A percentile compares a stretch with the other conserved stretches of the same genome.
Conservation (phyloP, 2,797 vertebrate species). For the Notoglanidium macrostoma region DNA sequence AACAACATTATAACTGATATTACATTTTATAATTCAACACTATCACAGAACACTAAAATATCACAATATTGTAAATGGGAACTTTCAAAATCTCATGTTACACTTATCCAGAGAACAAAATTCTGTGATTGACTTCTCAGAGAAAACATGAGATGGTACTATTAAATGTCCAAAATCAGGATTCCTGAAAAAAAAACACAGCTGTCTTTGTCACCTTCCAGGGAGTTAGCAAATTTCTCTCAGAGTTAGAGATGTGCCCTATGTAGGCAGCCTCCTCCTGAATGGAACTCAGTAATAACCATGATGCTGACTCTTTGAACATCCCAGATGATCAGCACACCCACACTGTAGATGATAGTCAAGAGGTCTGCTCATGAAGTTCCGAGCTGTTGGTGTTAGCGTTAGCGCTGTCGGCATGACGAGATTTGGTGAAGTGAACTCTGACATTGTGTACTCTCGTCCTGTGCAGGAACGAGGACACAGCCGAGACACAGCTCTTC, state of each 20-base stretch:
- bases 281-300: not conserved
- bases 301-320: not conserved
- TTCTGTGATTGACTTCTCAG: not conserved
- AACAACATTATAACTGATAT: not conserved
- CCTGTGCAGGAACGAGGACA: conserved; percentile 69
- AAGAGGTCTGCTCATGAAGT: not conserved
- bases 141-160: not conserved
- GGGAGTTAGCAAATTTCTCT: too few species aligned
- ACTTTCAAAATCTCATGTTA: not conserved
- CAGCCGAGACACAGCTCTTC: conserved; percentile 78
- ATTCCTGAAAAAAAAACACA: not conserved
- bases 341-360: not conserved
- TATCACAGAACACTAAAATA: not conserved
- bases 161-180: not conserved
- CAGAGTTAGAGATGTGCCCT: not conserved
- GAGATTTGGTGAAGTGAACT: conserved; percentile 57
- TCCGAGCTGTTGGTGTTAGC: conserved; percentile 6
- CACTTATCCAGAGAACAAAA: not conserved
- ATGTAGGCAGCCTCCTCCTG: not conserved
- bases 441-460: conserved; percentile 61
- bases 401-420: not conserved
- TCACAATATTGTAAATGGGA: not conserved
- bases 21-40: not conserved
- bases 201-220: not conserved
- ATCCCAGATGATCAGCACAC: not conserved